Conservation (phyloP, 92 coral and sea anemone species). For the Phenganax marumi region DNA sequence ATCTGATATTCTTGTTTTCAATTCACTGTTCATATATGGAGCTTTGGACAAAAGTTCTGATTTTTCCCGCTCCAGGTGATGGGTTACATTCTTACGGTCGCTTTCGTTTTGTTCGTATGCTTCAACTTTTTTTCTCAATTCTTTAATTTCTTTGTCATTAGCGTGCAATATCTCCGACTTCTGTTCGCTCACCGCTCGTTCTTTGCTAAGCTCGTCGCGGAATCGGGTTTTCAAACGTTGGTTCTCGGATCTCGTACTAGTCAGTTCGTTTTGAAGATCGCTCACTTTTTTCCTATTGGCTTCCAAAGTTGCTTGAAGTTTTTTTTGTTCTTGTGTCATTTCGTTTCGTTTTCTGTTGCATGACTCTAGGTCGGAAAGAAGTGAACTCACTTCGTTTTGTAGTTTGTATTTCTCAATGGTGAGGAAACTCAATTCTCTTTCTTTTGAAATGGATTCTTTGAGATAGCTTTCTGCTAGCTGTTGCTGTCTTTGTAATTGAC, state of each 20-base stretch:
- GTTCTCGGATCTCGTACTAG: neutral
- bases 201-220: slow-evolving; percentile 31
- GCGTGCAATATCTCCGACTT: neutral
- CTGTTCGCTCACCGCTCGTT: slow-evolving; percentile 23
- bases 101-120: neutral
- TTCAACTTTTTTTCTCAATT: slow-evolving; percentile 12
- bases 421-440: slow-evolving; percentile 24
- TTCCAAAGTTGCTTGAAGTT: slow-evolving; percentile 5
- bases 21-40: neutral
- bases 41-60: slow-evolving; percentile 17
- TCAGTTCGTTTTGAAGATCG: slow-evolving; percentile 12
- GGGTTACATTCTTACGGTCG: slow-evolving; percentile 12
- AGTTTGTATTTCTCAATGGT: slow-evolving; percentile 43
- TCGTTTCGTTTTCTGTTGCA: slow-evolving; percentile 35
- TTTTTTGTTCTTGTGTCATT: slow-evolving; percentile 12
- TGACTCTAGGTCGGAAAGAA: slow-evolving; percentile 24
- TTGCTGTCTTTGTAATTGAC: slow-evolving; percentile 16
- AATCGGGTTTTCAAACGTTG: slow-evolving; percentile 21
- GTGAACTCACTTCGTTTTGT: slow-evolving; percentile 30
- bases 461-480: slow-evolving; percentile 22
- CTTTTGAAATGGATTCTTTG: slow-evolving; percentile 37
- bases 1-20: neutral
- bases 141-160: slow-evolving; percentile 27
- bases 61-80: slow-evolving; percentile 4
- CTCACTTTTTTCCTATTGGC: neutral